A percentile compares a stretch with the other conserved stretches of the same genome.
Evolutionary conservation across 2,888 invertebrate genomes (phyloP).

Genomic region (Penaeus monodon): DNA sequence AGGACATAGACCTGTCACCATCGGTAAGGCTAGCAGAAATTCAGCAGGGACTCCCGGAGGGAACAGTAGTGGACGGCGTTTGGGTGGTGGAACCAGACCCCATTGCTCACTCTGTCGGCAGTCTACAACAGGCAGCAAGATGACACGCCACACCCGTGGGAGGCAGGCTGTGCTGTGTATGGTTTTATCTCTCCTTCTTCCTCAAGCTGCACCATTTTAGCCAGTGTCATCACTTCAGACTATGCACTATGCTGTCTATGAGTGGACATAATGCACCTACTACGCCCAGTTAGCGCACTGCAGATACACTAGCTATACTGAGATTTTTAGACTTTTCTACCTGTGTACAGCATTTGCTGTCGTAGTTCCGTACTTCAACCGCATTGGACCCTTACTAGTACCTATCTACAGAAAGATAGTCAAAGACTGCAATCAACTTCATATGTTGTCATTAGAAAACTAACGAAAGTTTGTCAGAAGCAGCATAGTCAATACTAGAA

Average conservation of each 20-base stretch:
- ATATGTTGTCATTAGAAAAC: constrained; percentile 12
- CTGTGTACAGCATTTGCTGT: constrained; percentile 28
- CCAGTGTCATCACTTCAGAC: constrained; percentile 33
- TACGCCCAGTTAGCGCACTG: constrained; percentile 28
- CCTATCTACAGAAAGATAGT: constrained; percentile 24
- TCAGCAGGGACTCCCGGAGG: constrained; percentile 9
- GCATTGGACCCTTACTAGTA: constrained; percentile 34
- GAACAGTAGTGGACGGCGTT: background rate
- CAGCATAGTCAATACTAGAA: constrained; percentile 19
- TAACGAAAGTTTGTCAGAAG: constrained; percentile 2
- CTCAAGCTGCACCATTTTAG: constrained; percentile 42
- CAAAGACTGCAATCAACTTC: background rate
- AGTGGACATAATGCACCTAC: constrained; percentile 32
- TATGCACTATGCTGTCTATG: constrained; percentile 36
- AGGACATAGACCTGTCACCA: constrained; percentile 29
- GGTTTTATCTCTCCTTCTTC: constrained; percentile 31
- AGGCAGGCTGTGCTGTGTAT: constrained; percentile 41
- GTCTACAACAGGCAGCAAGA: constrained; percentile 27
- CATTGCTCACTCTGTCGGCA: constrained; percentile 32
- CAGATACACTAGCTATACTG: constrained; percentile 32
- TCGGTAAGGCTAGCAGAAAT: constrained; percentile 4
- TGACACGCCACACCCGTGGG: constrained; percentile 24
- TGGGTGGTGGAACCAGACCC: constrained; percentile 2
- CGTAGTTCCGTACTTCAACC: constrained; percentile 27
- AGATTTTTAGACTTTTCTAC: constrained; percentile 25